These are phyloP conservation scores for Lutraria lutraria DNA, from an alignment of 2,888 invertebrate genomes.

Conservation along the genomic window DNA sequence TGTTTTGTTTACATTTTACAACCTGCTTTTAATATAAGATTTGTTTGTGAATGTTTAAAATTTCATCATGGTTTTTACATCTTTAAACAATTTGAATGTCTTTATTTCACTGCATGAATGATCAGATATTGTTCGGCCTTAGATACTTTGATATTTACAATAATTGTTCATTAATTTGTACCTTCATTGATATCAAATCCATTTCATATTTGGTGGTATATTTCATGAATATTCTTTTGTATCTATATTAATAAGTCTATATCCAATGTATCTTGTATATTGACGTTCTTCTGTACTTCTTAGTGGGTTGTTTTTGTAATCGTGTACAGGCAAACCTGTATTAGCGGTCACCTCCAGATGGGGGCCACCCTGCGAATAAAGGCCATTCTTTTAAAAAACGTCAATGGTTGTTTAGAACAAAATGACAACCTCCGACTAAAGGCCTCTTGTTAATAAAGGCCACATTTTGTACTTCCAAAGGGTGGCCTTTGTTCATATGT, in stretches of 20 bases:
- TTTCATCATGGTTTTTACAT: not conserved
- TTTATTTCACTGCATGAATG: not conserved
- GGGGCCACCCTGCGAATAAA: no score
- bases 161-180: not conserved
- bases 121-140: not conserved
- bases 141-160: not conserved
- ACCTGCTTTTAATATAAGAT: not conserved
- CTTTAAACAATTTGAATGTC: not conserved
- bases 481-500: no score
- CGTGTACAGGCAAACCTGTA: no score
- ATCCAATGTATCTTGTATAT: not conserved
- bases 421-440: no score
- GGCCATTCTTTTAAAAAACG: no score
- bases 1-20: not conserved
- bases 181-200: not conserved
- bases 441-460: no score
- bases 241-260: not conserved
- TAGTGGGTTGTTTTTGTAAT: no score
- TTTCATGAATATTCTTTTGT: not conserved
- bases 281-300: no score
- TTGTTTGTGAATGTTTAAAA: not conserved
- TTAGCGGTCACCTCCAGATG: no score
- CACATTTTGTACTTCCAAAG: no score
- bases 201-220: not conserved
- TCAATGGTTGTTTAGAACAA: no score